Conservation (phyloP, 2,888 invertebrate genomes). For the Agelastica alni region DNA sequence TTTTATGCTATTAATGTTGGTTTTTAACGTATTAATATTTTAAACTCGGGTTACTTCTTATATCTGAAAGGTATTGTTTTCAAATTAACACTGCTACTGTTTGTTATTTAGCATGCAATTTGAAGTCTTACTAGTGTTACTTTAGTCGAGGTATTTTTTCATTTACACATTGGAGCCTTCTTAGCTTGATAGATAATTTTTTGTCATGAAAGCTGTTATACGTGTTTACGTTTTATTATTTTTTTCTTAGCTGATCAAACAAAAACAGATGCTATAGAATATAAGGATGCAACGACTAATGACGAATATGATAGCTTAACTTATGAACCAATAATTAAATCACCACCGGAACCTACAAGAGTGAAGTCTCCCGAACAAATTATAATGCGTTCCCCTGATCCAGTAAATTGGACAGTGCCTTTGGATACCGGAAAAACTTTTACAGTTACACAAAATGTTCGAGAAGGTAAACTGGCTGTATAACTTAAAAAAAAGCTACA, state of each 20-base stretch:
- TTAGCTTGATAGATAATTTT: neutral
- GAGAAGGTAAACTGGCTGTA: constrained; percentile 62
- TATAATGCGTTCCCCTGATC: constrained; percentile 90
- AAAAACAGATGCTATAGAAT: constrained; percentile 43
- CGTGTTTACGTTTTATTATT: neutral
- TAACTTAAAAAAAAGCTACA: neutral
- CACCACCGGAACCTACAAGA: constrained; percentile 89
- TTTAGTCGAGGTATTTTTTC: no score
- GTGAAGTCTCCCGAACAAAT: constrained; percentile 93
- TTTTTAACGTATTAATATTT: neutral
- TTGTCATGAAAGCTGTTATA: neutral
- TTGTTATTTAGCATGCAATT: neutral
- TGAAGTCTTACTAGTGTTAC: no score
- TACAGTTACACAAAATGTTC: constrained; percentile 90
- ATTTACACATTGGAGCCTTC: no score
- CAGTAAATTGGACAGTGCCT: constrained; percentile 94
- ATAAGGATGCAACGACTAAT: constrained; percentile 56
- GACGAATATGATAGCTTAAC: constrained; percentile 54
- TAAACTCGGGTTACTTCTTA: neutral
- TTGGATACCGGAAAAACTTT: constrained; percentile 92
- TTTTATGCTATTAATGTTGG: neutral
- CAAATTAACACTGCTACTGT: neutral
- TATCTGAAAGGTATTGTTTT: constrained; percentile 2
- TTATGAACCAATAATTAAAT: constrained; percentile 80
- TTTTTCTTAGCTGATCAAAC: constrained; percentile 47